These are phyloP conservation scores for Mastomys natalensis DNA, from an alignment of 2,113 vertebrate species.

Conservation along the genomic window DNA sequence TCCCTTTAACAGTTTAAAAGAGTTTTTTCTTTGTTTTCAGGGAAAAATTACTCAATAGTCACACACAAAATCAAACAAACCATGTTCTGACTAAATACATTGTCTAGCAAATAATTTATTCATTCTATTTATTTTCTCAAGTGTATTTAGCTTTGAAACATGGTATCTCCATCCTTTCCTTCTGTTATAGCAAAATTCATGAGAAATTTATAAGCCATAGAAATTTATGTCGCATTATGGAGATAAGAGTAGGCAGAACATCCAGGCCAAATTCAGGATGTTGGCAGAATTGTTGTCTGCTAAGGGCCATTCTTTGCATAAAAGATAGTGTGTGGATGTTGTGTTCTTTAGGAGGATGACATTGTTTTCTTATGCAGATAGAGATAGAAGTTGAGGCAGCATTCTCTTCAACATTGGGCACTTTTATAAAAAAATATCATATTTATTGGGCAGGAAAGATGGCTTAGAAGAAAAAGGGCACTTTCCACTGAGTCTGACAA, in stretches of 20 bases:
- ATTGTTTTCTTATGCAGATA: not conserved
- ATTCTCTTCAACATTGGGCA: not conserved
- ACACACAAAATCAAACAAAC: not conserved
- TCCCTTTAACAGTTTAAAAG: not conserved
- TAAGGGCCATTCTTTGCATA: not conserved
- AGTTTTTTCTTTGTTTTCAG: not conserved
- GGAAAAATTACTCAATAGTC: too few species aligned
- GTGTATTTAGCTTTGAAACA: not conserved
- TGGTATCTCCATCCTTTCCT: not conserved
- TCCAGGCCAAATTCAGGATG: not conserved
- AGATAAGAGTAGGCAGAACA: not conserved
- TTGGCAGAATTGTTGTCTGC: not conserved
- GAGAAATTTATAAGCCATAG: not conserved
- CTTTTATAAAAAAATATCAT: not conserved
- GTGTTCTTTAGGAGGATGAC: not conserved
- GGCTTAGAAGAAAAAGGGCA: not conserved
- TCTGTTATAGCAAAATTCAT: not conserved
- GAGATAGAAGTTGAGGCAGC: not conserved
- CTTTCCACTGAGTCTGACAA: not conserved
- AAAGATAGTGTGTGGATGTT: not conserved
- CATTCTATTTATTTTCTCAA: not conserved
- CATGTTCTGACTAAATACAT: not conserved
- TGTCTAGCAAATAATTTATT: not conserved
- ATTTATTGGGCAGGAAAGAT: not conserved
- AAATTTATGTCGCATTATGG: not conserved